Evolutionary conservation across 64 coral and sea anemone genomes (phyloP), one percentile per base, ranked within the genome.

Genomic region (Pocillopora damicornis): DNA sequence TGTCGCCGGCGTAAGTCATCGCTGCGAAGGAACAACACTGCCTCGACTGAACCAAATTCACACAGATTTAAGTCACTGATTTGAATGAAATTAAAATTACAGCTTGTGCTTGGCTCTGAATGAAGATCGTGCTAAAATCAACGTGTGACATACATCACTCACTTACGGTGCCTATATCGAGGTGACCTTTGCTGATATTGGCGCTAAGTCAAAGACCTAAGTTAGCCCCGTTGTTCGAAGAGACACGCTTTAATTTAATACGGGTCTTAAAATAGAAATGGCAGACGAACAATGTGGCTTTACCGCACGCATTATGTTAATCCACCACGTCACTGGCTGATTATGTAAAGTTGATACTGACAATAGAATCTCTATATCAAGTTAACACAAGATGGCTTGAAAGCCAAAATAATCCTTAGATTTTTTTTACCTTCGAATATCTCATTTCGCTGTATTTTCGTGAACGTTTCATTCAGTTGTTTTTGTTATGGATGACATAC

Each of bases 231-330:
- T 18, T 15, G 9, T 59, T 79, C 35, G 9, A 37, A 26, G 35
- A 67, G 17, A 63, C 61, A 35, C 37, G 38, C 65, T 57, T 67
- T 13, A 66, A 73, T 23, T 65, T 85, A 67, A 85, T 85, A 85
- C 81, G 26, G 65, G 81, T 85, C 64, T 85, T 85, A 72, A 83
- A 83, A 85, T 85, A 85, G 65, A 85, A 85, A 85, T 85, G 42
- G 38, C 37, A 22, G 42, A 63, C 37, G 42, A 67, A 73, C 37
- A 81, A 37, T 35, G 79, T n/a, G 81, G 63, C 30, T 22, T 26
- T 4, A 3, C 64, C 22, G 81, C 81, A 85, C 81, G 81, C 42
- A 84, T 84, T 84, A 84, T 84, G 81, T 71, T 85, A 85, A 85
- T 85, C 81, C 81, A 5, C 71, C 63, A 85, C 81, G 81, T 85